A percentile compares a stretch with the other conserved stretches of the same genome.
Conservation (phyloP, 2,888 invertebrate species). For the Heliconius aoede region DNA sequence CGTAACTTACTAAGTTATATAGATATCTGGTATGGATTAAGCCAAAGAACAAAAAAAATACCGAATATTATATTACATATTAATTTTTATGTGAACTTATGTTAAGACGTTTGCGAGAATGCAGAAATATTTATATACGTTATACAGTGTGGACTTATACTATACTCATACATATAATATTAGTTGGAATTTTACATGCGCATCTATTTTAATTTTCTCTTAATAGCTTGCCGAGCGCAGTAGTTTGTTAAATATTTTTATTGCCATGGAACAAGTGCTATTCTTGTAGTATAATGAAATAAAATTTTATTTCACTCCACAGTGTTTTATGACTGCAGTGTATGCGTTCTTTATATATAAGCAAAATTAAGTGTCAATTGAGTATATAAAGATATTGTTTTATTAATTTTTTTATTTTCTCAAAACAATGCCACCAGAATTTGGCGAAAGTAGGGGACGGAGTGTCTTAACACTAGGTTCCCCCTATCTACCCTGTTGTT, state of each 20-base stretch:
- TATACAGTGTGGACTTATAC: not conserved
- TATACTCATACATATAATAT: not conserved
- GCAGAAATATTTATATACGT: not conserved
- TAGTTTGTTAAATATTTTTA: slow-evolving; percentile 26
- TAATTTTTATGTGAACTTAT: too few relatives aligned
- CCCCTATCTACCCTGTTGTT: too few relatives aligned
- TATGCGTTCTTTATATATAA: not conserved
- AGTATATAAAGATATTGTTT: not conserved
- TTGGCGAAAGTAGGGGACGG: too few relatives aligned
- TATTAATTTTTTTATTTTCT: not conserved
- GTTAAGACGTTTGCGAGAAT: too few relatives aligned
- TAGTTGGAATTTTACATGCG: not conserved
- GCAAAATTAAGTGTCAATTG: not conserved
- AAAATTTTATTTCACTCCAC: slow-evolving; percentile 4
- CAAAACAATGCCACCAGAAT: not conserved
- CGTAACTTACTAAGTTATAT: not conserved
- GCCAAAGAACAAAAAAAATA: too few relatives aligned
- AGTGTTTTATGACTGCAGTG: slow-evolving; percentile 1
- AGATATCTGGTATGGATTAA: not conserved
- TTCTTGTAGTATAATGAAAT: slow-evolving; percentile 30
- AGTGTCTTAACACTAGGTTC: not conserved
- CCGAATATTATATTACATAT: too few relatives aligned
- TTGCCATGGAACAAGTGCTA: slow-evolving; percentile 14
- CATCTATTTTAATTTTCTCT: slow-evolving; percentile 17
- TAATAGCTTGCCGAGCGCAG: slow-evolving; percentile 5